Percentiles rank a stretch among this genome's conserved stretches.
These are phyloP conservation scores for Mionectes olivaceus DNA, from an alignment of 2,797 vertebrate genomes.

Conservation along the genomic window DNA sequence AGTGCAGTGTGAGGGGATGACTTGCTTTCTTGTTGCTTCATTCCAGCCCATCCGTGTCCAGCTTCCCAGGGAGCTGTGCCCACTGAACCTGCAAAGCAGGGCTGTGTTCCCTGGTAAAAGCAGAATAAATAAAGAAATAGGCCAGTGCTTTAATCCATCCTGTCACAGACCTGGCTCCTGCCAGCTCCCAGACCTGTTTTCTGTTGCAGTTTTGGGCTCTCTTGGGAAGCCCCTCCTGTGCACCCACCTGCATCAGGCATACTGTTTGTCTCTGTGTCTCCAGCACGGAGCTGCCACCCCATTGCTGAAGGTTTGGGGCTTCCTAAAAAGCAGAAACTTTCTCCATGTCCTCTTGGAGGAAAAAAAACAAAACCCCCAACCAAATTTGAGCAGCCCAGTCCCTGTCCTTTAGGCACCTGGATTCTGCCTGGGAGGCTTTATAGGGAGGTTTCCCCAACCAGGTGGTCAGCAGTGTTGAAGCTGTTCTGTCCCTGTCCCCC, in stretches of 20 bases:
- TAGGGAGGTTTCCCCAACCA: neutral
- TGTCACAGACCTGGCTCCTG: neutral
- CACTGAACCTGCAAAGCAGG: neutral
- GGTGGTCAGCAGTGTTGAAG: rapidly evolving
- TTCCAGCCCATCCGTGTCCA: neutral
- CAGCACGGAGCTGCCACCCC: rapidly evolving
- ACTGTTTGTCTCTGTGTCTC: rapidly evolving
- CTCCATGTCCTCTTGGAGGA: neutral
- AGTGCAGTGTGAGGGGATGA: neutral
- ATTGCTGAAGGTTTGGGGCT: neutral
- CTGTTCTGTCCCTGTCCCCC: rapidly evolving
- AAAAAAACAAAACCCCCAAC: no score
- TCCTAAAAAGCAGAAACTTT: neutral
- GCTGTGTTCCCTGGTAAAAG: rapidly evolving
- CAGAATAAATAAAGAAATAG: no score
- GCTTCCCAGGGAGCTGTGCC: neutral
- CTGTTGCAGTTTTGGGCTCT: rapidly evolving
- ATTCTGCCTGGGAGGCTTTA: neutral
- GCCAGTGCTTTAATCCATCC: neutral
- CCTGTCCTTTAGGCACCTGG: rapidly evolving
- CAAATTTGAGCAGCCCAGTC: neutral
- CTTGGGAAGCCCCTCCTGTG: neutral
- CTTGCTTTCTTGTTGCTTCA: neutral
- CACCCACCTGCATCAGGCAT: neutral
- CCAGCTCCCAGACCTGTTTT: rapidly evolving